Evolutionary conservation across 2,113 vertebrate species (phyloP).

Genomic region (Scytalopus superciliaris): DNA sequence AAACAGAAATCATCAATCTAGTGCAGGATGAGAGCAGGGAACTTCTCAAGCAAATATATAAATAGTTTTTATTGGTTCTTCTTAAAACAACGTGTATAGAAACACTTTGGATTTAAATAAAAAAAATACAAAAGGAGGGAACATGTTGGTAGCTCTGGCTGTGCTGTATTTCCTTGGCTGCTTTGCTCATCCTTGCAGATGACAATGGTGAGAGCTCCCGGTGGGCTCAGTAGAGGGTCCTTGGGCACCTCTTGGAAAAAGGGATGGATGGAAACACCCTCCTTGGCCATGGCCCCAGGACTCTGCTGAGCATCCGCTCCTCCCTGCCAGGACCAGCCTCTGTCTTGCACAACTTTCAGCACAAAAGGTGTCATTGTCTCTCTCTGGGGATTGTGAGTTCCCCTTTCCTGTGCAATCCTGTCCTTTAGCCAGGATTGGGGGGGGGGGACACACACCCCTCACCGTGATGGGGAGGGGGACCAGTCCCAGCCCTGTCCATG

Average conservation of each 20-base stretch:
- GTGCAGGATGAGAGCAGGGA: background rate
- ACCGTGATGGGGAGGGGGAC: background rate
- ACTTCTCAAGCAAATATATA: background rate
- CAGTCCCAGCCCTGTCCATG: fast-evolving
- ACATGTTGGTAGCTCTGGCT: background rate
- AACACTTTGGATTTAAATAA: background rate
- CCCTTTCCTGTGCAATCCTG: background rate
- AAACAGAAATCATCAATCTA: background rate
- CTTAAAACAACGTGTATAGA: background rate
- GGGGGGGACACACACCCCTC: background rate
- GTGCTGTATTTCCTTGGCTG: background rate
- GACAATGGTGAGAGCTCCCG: background rate
- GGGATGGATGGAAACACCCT: background rate
- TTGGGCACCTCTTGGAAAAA: background rate
- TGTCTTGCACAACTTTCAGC: background rate
- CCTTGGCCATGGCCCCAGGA: background rate
- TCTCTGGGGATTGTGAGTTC: background rate
- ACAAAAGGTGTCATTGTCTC: background rate
- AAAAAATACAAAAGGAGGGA: no score
- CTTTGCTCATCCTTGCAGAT: background rate
- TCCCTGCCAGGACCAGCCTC: background rate
- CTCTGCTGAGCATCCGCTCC: background rate
- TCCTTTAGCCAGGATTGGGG: background rate
- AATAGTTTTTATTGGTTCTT: constrained; percentile 13
- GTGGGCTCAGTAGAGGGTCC: background rate